Evolutionary conservation across 2,888 invertebrate genomes (phyloP), one percentile per base, ranked within the genome.

Genomic region (Choristoneura rosaceana): DNA sequence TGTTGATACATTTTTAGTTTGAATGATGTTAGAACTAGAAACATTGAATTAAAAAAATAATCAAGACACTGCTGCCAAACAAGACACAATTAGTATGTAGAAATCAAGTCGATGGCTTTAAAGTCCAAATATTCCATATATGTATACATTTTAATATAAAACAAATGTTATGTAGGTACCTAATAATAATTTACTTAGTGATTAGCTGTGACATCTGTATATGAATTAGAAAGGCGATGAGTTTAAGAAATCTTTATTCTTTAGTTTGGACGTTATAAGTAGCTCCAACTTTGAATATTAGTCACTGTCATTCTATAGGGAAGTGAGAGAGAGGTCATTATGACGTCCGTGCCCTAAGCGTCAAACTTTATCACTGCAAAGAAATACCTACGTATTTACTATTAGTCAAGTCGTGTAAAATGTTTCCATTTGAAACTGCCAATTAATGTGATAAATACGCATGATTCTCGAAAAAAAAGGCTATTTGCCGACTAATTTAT

Each of bases 271-370:
- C 67, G 62, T 38, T 58, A 62, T 38, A 62, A 67, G 63, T 25
- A 59, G 41, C 61, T 47, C 17, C 45, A 71, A 71, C 62, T 71
- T 63, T 10, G 67, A 47, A 63, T 68, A 71, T 71, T 71, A 71
- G 47, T 71, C 71, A 71, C 67, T 71, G 71, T 71, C 71, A 71
- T 47, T 68, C 47, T 45, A 4, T 52, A 47, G 50, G 67, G 62
- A 61, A 71, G 50, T 64, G 62, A 61, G 62, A 55, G 71, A 55
- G 71, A 62, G 60, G 71, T 62, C 67, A 71, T 71, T 71, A 71
- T 64, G 45, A 62, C 17, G 41, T 70, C 43, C 59, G 59, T 10
- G 47, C 65, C 50, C 4, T 10, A 41, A 34, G 65, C 60, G 45
- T 34, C 45, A 62, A 43, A 33, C 45, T 64, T 64, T 64, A 64